Base-by-base conservation (phyloP, 1,140 invertebrate species). In the Lordiphosa clarofinis region DNA sequence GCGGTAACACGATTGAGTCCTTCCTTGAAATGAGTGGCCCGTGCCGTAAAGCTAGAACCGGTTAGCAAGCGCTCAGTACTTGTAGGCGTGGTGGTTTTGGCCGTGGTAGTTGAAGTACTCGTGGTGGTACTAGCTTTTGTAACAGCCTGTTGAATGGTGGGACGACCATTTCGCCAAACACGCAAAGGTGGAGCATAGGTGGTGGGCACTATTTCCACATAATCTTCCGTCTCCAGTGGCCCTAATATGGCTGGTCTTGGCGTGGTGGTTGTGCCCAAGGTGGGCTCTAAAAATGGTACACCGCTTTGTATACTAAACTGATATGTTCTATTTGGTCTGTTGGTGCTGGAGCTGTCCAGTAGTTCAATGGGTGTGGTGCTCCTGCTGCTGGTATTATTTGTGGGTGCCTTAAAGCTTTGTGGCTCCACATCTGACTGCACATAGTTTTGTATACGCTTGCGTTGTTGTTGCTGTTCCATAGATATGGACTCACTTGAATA, bases 101-200 rank as follows among this genome's bases (percentile, higher is more conserved):
- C 50, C 4, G 62, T 56, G 0, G 39, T 53, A 1, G 59, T 68
- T 0, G 48, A 37, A 13, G 48, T 52, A 1, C 19, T 19, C 19
- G 39, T 53, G 9, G 28, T 52, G 4, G 54, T 60, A 4, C 71
- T 67, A 7, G 56, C 12, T 39, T 56, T 73, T 10, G 35, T 50
- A 28, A 15, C 13, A 2, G 60, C 39, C 21, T 75, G 76, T 36
- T 86, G 71, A 43, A 86, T 60, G 1, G 81, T 84, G 6, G 86
- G 76, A 15, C 86, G 61, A 2, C 86, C 86, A 46, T 86, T 81
- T 4, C 86, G 87, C 87, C 87, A 88, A 36, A 68, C 59, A 8
- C 86, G 68, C 35, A 88, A 36, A 0, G 76, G 76, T 3, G 88
- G 88, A 0, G 87, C 81, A 58, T 89, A 89, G 3, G 88, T 89